Evolutionary conservation across 2,888 invertebrate genomes (phyloP).

Genomic region (Vanessa cardui): DNA sequence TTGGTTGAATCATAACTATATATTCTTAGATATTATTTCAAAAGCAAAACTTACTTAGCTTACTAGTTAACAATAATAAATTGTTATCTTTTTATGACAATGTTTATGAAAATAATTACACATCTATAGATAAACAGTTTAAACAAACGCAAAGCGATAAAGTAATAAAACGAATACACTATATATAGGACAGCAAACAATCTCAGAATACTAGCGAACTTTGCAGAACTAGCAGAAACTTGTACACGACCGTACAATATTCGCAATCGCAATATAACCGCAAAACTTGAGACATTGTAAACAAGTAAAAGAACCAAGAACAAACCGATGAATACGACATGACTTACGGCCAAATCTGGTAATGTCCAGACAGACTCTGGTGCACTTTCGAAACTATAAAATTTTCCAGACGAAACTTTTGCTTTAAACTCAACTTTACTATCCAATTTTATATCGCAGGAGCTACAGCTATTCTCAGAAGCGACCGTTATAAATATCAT

Average conservation of each 20-base stretch:
- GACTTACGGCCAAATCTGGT: slow-evolving; percentile 9
- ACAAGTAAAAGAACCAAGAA: slow-evolving; percentile 14
- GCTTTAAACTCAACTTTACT: neutral
- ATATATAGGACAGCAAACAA: slow-evolving; percentile 1
- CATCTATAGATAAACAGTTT: no score
- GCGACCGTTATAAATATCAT: neutral
- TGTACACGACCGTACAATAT: slow-evolving; percentile 5
- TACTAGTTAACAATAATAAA: no score
- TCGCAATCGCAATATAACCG: slow-evolving; percentile 7
- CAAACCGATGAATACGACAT: slow-evolving; percentile 12
- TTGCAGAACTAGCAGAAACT: slow-evolving; percentile 7
- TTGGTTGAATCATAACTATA: no score
- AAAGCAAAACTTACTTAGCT: no score
- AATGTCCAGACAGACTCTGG: neutral
- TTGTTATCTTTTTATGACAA: no score
- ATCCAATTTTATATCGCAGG: neutral
- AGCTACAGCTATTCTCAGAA: neutral
- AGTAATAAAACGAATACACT: slow-evolving; percentile 9
- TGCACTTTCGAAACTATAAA: slow-evolving; percentile 8
- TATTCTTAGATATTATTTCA: no score
- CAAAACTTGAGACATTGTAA: slow-evolving; percentile 23
- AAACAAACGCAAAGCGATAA: neutral
- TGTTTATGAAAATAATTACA: no score
- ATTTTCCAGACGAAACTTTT: slow-evolving; percentile 2
- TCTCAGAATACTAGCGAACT: slow-evolving; percentile 9